A percentile compares a stretch with the other conserved stretches of the same genome.
These are phyloP conservation scores for Leucophenga varia DNA, from an alignment of 1,140 invertebrate species.

Conservation along the genomic window DNA sequence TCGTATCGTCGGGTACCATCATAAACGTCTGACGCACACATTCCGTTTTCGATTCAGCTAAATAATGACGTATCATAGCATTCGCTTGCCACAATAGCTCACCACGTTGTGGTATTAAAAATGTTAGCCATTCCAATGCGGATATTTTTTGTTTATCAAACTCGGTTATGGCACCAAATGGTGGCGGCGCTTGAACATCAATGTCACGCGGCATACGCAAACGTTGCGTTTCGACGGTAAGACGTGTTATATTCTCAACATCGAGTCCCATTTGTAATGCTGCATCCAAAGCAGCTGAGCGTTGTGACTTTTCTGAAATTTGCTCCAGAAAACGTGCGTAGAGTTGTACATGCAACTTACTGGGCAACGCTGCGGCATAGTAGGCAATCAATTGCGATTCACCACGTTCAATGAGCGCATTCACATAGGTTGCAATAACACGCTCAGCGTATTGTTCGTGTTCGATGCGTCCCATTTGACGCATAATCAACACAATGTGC, in stretches of 20 bases:
- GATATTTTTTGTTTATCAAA: slow-evolving; percentile 66
- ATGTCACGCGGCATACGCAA: slow-evolving; percentile 27
- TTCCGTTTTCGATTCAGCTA: slow-evolving; percentile 67
- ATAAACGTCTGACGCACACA: slow-evolving; percentile 70
- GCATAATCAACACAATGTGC: slow-evolving; percentile 82
- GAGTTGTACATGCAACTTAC: slow-evolving; percentile 68
- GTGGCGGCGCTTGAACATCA: slow-evolving; percentile 11
- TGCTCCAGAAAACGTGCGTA: slow-evolving; percentile 80
- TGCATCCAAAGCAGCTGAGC: slow-evolving; percentile 63
- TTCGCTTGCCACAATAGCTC: slow-evolving; percentile 86
- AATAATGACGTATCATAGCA: slow-evolving; percentile 82
- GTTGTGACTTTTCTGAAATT: slow-evolving; percentile 58
- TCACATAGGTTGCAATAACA: slow-evolving; percentile 71
- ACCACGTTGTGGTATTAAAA: slow-evolving; percentile 73
- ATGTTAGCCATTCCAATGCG: slow-evolving; percentile 84
- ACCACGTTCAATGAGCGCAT: slow-evolving; percentile 69
- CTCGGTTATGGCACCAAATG: slow-evolving; percentile 29
- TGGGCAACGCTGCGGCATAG: slow-evolving; percentile 77
- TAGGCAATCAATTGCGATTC: slow-evolving; percentile 80
- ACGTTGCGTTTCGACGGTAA: slow-evolving; percentile 78
- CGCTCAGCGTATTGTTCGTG: slow-evolving; percentile 69
- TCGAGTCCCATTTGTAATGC: slow-evolving; percentile 78
- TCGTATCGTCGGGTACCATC: slow-evolving; percentile 68
- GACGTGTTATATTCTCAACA: slow-evolving; percentile 78
- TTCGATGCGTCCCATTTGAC: slow-evolving; percentile 71